Evolutionary conservation across 2,113 vertebrate species (phyloP).

Genomic region (Aegithalos caudatus): DNA sequence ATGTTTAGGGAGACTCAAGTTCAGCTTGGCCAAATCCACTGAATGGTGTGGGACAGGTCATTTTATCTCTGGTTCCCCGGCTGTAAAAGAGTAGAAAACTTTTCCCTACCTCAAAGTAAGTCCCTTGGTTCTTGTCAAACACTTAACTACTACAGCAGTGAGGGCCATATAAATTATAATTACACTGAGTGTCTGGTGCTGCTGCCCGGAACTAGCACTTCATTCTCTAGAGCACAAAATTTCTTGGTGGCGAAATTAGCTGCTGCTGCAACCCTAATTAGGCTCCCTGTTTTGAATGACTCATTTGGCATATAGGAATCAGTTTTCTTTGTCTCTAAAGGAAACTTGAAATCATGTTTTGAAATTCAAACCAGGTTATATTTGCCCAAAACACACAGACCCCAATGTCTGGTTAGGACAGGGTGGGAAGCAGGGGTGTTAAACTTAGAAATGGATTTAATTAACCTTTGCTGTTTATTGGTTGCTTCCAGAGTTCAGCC

Average conservation of each 20-base stretch:
- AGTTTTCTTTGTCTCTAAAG: slow-evolving; percentile 33
- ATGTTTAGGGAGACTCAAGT: not conserved
- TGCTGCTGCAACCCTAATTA: slow-evolving; percentile 36
- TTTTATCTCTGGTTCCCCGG: not conserved
- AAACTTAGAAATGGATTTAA: slow-evolving; percentile 70
- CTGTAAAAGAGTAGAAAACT: slow-evolving; percentile 38
- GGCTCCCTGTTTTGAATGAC: slow-evolving; percentile 23
- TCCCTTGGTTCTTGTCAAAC: slow-evolving; percentile 55
- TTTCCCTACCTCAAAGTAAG: slow-evolving; percentile 48
- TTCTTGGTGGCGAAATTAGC: slow-evolving; percentile 45
- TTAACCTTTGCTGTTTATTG: slow-evolving; percentile 68
- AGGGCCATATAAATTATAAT: slow-evolving; percentile 56
- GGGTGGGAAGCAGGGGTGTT: slow-evolving; percentile 45
- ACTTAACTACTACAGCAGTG: slow-evolving; percentile 18
- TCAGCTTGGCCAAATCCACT: not conserved
- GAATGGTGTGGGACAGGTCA: not conserved
- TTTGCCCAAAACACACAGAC: slow-evolving; percentile 33
- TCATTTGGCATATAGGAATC: slow-evolving; percentile 35
- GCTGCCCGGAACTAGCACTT: slow-evolving; percentile 58
- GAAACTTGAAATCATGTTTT: slow-evolving; percentile 44
- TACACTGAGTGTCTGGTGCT: slow-evolving; percentile 36
- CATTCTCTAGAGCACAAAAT: slow-evolving; percentile 34
- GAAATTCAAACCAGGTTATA: slow-evolving; percentile 56
- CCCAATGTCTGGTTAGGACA: slow-evolving; percentile 40
- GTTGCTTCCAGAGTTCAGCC: slow-evolving; percentile 58